These are phyloP conservation scores for Tenthredo distinguenda DNA, from an alignment of 2,888 invertebrate species.

Conservation along the genomic window DNA sequence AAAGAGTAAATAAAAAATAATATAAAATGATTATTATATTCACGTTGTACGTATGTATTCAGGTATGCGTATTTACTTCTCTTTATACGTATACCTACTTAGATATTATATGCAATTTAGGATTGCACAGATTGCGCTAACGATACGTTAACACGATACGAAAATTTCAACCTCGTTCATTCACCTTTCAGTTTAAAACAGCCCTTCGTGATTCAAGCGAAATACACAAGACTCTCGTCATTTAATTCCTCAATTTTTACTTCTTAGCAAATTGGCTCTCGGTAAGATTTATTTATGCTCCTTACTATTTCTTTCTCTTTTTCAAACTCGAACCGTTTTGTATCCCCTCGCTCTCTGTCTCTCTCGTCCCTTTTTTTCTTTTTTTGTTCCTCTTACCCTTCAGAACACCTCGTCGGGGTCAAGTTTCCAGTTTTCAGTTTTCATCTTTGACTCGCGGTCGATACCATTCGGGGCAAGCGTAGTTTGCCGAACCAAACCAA, in stretches of 20 bases:
- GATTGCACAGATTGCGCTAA: not conserved
- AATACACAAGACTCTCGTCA: not conserved
- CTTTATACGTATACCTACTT: not conserved
- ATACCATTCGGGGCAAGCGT: conserved; percentile 23
- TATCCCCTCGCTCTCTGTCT: not conserved
- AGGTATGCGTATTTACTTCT: not conserved
- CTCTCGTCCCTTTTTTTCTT: not conserved
- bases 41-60: not conserved
- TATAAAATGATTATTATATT: not conserved
- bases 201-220: not conserved
- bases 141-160: conserved; percentile 3
- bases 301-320: not conserved
- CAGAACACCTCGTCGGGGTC: not conserved
- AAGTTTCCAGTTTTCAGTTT: conserved; percentile 19
- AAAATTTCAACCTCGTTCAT: not conserved
- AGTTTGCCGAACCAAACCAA: not conserved
- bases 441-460: not conserved
- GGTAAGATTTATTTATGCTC: not conserved
- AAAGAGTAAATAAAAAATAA: not conserved
- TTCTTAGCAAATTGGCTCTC: not conserved
- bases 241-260: not conserved
- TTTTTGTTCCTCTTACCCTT: not conserved
- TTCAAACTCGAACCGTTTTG: not conserved
- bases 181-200: not conserved
- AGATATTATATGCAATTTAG: not conserved